These are phyloP conservation scores for Microtus pennsylvanicus DNA, from an alignment of 2,113 vertebrate species.

Conservation along the genomic window DNA sequence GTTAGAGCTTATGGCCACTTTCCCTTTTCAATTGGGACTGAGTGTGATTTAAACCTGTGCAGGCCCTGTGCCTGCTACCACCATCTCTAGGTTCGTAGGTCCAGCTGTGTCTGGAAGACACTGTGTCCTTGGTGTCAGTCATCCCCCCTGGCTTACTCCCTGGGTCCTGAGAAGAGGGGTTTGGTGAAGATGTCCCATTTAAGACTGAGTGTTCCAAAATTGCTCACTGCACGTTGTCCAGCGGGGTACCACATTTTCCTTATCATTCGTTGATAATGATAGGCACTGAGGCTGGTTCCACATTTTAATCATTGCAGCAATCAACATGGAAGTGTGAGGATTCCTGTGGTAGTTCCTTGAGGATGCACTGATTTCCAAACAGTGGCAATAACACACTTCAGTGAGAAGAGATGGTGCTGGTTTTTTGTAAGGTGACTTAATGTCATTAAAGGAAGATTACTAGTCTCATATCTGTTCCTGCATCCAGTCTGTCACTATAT, in stretches of 20 bases:
- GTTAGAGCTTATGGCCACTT: background rate
- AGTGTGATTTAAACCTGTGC: background rate
- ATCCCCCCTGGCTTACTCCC: background rate
- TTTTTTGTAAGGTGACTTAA: constrained; percentile 24
- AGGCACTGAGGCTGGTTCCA: background rate
- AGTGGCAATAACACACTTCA: background rate
- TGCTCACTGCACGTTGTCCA: background rate
- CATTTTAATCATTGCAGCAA: too few species aligned
- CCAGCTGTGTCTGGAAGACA: background rate
- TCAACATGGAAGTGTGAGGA: too few species aligned
- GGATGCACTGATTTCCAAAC: background rate
- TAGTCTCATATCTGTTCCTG: constrained; percentile 25
- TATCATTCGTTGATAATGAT: background rate
- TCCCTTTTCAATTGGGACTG: background rate
- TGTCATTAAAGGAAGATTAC: background rate
- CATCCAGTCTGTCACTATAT: background rate
- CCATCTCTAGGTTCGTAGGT: too few species aligned
- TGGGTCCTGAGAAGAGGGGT: background rate
- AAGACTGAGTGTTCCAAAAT: background rate
- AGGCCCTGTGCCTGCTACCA: background rate
- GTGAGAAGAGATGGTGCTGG: background rate
- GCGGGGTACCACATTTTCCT: background rate
- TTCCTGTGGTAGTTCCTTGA: background rate
- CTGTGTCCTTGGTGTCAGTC: background rate
- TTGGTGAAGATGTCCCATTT: background rate